Evolutionary conservation across 2,888 invertebrate species (phyloP), one percentile per base, ranked within the genome.

Genomic region (Alloplasta piceator): DNA sequence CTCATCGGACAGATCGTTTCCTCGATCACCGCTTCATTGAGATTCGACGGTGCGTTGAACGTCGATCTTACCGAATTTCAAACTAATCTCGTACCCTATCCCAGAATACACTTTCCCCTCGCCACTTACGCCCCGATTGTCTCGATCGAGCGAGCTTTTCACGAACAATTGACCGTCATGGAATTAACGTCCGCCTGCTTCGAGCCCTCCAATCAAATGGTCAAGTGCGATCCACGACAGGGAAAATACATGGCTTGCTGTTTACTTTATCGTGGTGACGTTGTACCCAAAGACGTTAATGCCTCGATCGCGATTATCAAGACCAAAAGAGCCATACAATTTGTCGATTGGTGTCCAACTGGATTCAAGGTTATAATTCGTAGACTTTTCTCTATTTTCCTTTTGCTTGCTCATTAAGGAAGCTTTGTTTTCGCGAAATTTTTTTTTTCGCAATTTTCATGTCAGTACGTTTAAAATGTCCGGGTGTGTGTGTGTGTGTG

Each of bases 11-110:
- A 95, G 89, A 94, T 95, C 75, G 95, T 92, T 5, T 94, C 87
- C 12, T 92, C 93, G 66, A 94, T 95, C 85, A 94, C 94, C 0
- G 94, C 94, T 1, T 94, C 94, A 4, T 91, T 94, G 52, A 93
- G 94, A 55, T 95, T 95, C 89, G 94, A 94, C 87, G 94, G 94
- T 39, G 94, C 94, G 2, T 91, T 95, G 50, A 95, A 95, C 88
- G 94, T 95, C 16, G 95, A 95, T 87, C 90, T 95, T 46, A 94
- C 94, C 1, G 95, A 95, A 87, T 95, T 95, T 89, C 94, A 95
- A 89, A 94, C 94, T 71, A 93, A 93, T 85, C 88, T 94, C 84
- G 94, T 94, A n/a, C 95, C 95, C 12, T 95, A 95, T 86, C 95
- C 95, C 0, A 92, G 95, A 68, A 95, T 95, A 85, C 95, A 95